Evolutionary conservation across 2,113 vertebrate species (phyloP).

Genomic region (Petaurus breviceps): DNA sequence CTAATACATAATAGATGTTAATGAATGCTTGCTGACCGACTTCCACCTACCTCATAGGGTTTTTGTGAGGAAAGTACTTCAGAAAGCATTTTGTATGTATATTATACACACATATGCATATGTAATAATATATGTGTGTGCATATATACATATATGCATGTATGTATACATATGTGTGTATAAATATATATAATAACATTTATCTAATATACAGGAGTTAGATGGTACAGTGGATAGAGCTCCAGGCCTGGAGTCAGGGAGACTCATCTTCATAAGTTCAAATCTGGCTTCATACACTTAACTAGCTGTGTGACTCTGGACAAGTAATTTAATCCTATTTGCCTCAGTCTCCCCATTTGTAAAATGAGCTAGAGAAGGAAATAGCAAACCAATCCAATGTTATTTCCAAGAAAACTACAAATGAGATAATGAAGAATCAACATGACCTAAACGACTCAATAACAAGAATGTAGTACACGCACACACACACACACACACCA

Average conservation of each 20-base stretch:
- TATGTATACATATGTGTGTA: not conserved
- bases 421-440: not conserved
- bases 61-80: not conserved
- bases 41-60: not conserved
- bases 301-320: not conserved
- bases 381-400: not conserved
- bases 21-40: not conserved
- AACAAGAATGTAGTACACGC: not conserved
- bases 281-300: not conserved
- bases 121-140: not conserved
- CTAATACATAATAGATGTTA: not conserved
- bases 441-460: not conserved
- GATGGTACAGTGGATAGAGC: not conserved
- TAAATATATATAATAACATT: not conserved
- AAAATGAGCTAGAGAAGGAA: not conserved
- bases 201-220: not conserved
- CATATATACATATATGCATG: not conserved
- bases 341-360: not conserved
- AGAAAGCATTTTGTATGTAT: not conserved
- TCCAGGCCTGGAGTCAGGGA: not conserved
- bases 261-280: not conserved
- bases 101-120: not conserved
- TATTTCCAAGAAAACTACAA: not conserved
- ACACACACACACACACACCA: too few species aligned
- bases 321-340: not conserved